phyloP scores from a whole-genome alignment of 1,140 invertebrate species.

The Agrypnia vestita region DNA sequence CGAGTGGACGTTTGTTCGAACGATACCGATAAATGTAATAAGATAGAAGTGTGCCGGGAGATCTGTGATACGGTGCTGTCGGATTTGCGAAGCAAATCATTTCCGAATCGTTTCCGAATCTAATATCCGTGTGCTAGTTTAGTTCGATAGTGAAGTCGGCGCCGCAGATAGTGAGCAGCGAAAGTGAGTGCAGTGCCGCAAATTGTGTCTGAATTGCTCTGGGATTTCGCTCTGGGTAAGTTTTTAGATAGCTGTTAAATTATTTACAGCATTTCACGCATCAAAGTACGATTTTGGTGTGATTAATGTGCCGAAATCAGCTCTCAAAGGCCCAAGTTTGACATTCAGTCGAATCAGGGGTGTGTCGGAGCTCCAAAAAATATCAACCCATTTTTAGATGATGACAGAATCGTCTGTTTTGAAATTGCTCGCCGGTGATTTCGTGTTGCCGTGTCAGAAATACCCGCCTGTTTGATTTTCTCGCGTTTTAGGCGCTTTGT shows the following conservation, averaged over 20 bases:
- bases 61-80: slow-evolving; percentile 16
- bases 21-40: slow-evolving; percentile 22
- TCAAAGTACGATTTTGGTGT: no score
- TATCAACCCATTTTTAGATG: slow-evolving; percentile 43
- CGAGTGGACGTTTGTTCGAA: slow-evolving; percentile 15
- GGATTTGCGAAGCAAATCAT: slow-evolving; percentile 3
- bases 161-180: slow-evolving; percentile 26
- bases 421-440: slow-evolving; percentile 1
- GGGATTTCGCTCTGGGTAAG: slow-evolving; percentile 16
- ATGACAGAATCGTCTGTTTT: slow-evolving; percentile 46
- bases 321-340: no score
- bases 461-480: neutral
- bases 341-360: neutral
- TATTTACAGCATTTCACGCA: no score
- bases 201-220: slow-evolving; percentile 12
- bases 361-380: slow-evolving; percentile 38
- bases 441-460: slow-evolving; percentile 9
- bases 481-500: neutral
- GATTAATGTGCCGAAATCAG: no score
- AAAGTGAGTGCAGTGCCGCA: slow-evolving; percentile 38
- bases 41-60: slow-evolving; percentile 5
- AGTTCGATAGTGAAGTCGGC: slow-evolving; percentile 2
- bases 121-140: slow-evolving; percentile 1
- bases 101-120: neutral
- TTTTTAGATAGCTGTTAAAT: neutral